Base-by-base conservation (phyloP, 2,888 invertebrate species). In the Cremastinae sp. region DNA sequence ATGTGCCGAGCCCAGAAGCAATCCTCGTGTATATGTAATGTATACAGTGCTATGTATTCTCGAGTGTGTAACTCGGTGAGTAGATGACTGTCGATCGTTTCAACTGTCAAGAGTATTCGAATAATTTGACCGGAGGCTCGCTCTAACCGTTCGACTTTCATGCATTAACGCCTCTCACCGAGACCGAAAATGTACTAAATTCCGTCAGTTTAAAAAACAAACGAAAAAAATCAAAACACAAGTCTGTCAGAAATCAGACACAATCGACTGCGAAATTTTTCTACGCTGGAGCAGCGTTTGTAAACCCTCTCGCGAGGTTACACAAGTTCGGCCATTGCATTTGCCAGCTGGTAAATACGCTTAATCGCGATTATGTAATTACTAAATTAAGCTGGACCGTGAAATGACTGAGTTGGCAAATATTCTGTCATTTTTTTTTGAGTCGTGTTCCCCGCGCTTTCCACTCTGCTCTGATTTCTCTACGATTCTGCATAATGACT, bases 361-460 rank as follows among this genome's bases (percentile, higher is more conserved):
- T 73, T 70, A 69, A 58, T 16, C 14, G 76, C 49, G 51, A 73
- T 76, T 73, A 70, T 55, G 53, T 28, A 70, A 76, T 73, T 73
- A 73, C 62, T 61, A 61, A 73, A 76, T 76, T 55, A 70, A 65
- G 37, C 41, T 37, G 35, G 49, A 73, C 58, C 72, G 64, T 65
- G 59, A 65, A 76, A 73, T 65, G 37, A 61, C 53, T 76, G 55
- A 53, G 41, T 65, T 35, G 76, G 53, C 73, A 73, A 76, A 69
- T 62, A 73, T 37, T 58, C 12, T 45, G 22, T 45, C 61, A 58
- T 58, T 64, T 65, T 59, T 68, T 69, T 56, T 55, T 61, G 58
- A 53, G 62, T 53, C 55, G 58, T 39, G 14, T 18, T 18, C 28
- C 41, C 28, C 12, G 9, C 43, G 28, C 0, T 55, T 45, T 45